phyloP scores from a whole-genome alignment of 2,888 invertebrate genomes.

The Pyralis farinalis region DNA sequence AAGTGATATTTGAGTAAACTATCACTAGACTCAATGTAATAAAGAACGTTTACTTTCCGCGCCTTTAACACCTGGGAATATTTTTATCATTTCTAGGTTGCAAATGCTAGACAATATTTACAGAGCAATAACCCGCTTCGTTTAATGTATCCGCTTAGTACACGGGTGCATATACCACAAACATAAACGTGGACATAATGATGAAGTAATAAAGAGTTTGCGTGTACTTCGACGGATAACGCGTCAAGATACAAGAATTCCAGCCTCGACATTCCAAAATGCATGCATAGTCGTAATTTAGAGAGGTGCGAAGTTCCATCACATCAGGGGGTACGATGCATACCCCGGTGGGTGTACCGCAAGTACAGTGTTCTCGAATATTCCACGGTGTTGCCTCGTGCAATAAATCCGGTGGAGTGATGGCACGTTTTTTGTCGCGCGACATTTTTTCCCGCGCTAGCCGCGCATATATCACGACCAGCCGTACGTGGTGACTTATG shows the following conservation, averaged over 20 bases:
- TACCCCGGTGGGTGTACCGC: conserved; percentile 61
- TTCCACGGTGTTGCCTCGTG: conserved; percentile 61
- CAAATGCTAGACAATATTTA: no score
- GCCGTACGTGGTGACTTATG: conserved; percentile 25
- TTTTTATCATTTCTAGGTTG: no score
- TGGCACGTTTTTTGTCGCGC: conserved; percentile 68
- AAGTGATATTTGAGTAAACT: no score
- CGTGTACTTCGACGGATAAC: conserved; percentile 1
- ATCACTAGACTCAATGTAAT: no score
- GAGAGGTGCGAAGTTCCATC: conserved; percentile 76
- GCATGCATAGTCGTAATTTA: conserved; percentile 67
- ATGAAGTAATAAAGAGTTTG: conserved; percentile 5
- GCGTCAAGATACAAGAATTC: conserved; percentile 16
- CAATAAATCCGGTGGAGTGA: conserved; percentile 75
- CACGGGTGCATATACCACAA: conserved; percentile 4
- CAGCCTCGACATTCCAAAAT: conserved; percentile 31
- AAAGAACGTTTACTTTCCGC: no score
- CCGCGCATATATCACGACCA: conserved; percentile 65
- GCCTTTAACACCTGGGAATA: no score
- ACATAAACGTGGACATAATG: conserved; percentile 6
- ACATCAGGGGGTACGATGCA: conserved; percentile 70
- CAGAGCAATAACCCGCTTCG: no score
- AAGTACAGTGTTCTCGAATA: conserved; percentile 59
- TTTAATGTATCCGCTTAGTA: neutral
- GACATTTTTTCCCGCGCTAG: conserved; percentile 80